Conservation (phyloP, 2,888 invertebrate genomes). For the Seladonia tumulorum region DNA sequence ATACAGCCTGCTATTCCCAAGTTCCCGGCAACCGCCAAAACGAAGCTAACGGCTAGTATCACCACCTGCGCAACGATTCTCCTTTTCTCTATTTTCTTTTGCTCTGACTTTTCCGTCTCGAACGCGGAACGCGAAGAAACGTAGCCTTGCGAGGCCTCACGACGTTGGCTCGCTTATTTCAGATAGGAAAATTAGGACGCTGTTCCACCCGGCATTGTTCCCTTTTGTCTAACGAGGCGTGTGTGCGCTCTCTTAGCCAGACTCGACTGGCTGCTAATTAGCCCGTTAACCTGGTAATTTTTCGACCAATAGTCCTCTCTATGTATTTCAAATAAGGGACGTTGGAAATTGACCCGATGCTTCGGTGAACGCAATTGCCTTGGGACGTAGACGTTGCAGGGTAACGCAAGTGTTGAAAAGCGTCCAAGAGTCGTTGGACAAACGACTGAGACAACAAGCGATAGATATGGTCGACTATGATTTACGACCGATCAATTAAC, state of each 20-base stretch:
- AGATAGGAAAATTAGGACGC: background rate
- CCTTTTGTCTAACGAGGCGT: background rate
- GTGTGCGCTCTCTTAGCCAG: background rate
- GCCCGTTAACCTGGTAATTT: background rate
- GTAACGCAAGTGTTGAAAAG: background rate
- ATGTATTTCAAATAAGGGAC: background rate
- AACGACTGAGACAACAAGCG: background rate
- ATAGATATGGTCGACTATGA: too few relatives aligned
- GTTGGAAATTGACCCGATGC: background rate
- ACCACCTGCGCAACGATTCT: conserved; percentile 75
- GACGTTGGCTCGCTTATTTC: background rate
- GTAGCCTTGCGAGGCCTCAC: background rate
- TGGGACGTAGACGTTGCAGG: background rate
- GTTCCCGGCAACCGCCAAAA: conserved; percentile 85
- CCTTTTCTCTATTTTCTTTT: background rate
- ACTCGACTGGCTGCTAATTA: background rate
- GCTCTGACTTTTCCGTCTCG: background rate
- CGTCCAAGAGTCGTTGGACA: background rate
- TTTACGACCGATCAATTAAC: too few relatives aligned
- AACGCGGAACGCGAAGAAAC: background rate
- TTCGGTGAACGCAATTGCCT: background rate
- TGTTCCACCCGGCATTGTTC: background rate
- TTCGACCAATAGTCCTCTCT: background rate
- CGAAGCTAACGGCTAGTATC: conserved; percentile 83
- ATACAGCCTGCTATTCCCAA: conserved; percentile 85